These are phyloP conservation scores for Tympanuchus pallidicinctus DNA, from an alignment of 2,113 vertebrate species.

Conservation along the genomic window DNA sequence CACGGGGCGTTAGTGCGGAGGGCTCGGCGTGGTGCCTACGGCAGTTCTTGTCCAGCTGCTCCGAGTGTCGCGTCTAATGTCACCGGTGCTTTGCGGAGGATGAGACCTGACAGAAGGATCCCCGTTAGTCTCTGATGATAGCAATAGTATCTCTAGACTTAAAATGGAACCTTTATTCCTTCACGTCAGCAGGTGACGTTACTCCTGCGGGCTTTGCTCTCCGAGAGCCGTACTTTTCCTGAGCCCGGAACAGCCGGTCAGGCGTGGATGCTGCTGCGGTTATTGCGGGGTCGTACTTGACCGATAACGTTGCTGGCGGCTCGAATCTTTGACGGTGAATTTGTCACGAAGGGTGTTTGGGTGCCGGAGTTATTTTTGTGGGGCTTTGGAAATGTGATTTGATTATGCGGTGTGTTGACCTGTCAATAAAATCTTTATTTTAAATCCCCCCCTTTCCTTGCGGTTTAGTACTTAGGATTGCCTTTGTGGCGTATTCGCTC, in stretches of 20 bases:
- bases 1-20: background rate
- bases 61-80: fast-evolving
- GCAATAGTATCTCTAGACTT: background rate
- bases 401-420: background rate
- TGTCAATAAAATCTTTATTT: conserved; percentile 21
- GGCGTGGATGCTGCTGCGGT: background rate
- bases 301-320: background rate
- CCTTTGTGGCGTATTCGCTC: conserved; percentile 13
- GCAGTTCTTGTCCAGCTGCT: background rate
- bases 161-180: background rate
- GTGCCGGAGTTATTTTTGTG: background rate
- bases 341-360: background rate
- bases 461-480: conserved; percentile 7
- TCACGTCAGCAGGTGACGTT: fast-evolving
- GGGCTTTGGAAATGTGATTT: background rate
- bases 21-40: background rate
- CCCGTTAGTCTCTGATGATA: background rate
- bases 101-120: background rate
- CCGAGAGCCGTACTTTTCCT: background rate
- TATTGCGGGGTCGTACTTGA: background rate
- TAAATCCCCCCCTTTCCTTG: conserved; percentile 11
- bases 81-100: fast-evolving
- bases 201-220: background rate
- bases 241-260: fast-evolving
- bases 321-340: background rate